These are phyloP conservation scores for Sphaerodactylus townsendi DNA, from an alignment of 2,113 vertebrate genomes.

Conservation along the genomic window DNA sequence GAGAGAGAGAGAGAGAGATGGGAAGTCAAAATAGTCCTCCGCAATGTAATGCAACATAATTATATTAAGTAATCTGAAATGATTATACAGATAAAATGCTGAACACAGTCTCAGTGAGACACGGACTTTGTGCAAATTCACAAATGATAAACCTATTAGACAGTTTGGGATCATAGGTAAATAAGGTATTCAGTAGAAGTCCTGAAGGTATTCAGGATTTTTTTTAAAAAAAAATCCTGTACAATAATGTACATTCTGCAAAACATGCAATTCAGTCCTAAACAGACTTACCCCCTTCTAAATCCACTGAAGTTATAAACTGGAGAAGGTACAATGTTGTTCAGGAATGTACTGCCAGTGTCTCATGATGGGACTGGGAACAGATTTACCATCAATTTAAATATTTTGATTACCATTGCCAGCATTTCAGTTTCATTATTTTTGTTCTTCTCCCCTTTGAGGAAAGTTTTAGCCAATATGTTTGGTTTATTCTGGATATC, in stretches of 20 bases:
- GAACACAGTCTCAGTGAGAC: not conserved
- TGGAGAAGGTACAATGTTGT: no score
- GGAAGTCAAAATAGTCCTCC: not conserved
- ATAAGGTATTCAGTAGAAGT: not conserved
- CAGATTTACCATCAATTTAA: not conserved
- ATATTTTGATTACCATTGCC: not conserved
- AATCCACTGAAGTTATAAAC: no score
- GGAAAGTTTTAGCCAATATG: not conserved
- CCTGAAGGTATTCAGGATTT: no score
- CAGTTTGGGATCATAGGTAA: not conserved
- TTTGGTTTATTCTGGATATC: not conserved
- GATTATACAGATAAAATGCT: not conserved
- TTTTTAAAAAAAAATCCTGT: not conserved
- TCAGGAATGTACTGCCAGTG: not conserved
- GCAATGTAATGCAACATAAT: not conserved
- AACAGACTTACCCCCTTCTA: no score
- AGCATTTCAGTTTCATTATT: not conserved
- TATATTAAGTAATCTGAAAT: constrained; percentile 1
- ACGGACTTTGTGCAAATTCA: not conserved
- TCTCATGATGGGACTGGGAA: not conserved
- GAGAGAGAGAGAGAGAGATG: no score
- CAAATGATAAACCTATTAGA: not conserved
- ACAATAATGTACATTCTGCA: not conserved
- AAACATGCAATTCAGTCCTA: no score
- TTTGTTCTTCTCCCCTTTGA: not conserved